A percentile compares a stretch with the other conserved stretches of the same genome.
Evolutionary conservation across 2,797 vertebrate genomes (phyloP).

Genomic region (Scarus forsteni): DNA sequence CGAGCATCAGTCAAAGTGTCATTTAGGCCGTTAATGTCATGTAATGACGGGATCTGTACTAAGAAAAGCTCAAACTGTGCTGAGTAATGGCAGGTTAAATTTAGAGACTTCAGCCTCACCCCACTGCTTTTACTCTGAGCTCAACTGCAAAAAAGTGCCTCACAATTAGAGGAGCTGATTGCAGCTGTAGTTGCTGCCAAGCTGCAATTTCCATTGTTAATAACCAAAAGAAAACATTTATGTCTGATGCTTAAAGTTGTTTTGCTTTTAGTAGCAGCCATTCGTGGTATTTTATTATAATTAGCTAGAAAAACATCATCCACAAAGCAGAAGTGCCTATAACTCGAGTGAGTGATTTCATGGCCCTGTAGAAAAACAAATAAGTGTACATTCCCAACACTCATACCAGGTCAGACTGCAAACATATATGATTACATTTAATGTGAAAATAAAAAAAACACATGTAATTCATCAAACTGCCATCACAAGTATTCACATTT

Average conservation of each 20-base stretch:
- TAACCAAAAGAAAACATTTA: slow-evolving; percentile 91
- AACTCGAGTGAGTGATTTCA: slow-evolving; percentile 59
- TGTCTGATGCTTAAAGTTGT: slow-evolving; percentile 80
- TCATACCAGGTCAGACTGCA: slow-evolving; percentile 11
- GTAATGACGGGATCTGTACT: slow-evolving; percentile 65
- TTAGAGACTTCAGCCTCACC: slow-evolving; percentile 63
- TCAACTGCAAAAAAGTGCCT: slow-evolving; percentile 74
- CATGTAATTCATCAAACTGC: neutral
- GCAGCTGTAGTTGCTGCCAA: slow-evolving; percentile 84
- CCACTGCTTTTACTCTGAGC: slow-evolving; percentile 65
- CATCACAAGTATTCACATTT: neutral
- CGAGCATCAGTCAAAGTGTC: slow-evolving; percentile 75
- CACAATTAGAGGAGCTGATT: slow-evolving; percentile 86
- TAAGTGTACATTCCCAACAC: slow-evolving; percentile 11
- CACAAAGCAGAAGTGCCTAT: slow-evolving; percentile 78
- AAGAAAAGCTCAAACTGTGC: slow-evolving; percentile 47
- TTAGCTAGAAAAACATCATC: slow-evolving; percentile 81
- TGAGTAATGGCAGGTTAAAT: slow-evolving; percentile 66
- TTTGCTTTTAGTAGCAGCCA: slow-evolving; percentile 66
- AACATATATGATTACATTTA: neutral
- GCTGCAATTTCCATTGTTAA: slow-evolving; percentile 85
- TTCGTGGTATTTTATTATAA: slow-evolving; percentile 83
- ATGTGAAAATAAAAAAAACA: neutral
- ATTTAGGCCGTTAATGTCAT: slow-evolving; percentile 60
- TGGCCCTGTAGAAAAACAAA: slow-evolving; percentile 44